Conservation (phyloP, 2,113 vertebrate genomes). For the Micronycteris hirsuta region DNA sequence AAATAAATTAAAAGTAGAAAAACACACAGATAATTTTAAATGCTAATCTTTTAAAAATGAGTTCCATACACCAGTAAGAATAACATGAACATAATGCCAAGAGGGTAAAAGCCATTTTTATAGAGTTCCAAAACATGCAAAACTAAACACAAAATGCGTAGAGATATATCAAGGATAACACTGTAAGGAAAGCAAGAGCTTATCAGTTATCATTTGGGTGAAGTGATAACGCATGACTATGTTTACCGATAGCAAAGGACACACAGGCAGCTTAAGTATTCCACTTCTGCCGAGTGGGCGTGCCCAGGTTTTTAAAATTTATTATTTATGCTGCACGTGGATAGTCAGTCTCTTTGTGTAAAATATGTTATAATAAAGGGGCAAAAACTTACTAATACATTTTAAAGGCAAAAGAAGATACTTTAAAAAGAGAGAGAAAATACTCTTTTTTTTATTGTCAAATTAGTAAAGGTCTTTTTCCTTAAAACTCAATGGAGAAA, state of each 20-base stretch:
- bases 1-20: conserved; percentile 28
- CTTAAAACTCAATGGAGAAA: not conserved
- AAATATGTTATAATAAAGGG: not conserved
- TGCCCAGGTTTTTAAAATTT: not conserved
- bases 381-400: not conserved
- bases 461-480: not conserved
- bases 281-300: not conserved
- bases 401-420: not conserved
- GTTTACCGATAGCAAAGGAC: not conserved
- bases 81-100: not conserved
- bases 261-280: not conserved
- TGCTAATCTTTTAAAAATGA: not conserved
- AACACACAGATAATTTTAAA: not conserved
- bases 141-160: not conserved
- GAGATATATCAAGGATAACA: not conserved
- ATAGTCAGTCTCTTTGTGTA: not conserved
- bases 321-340: not conserved
- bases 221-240: not conserved
- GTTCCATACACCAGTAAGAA: not conserved
- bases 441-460: not conserved
- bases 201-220: not conserved
- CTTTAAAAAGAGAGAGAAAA: not conserved
- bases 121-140: not conserved
- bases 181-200: not conserved
- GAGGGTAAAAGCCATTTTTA: not conserved